Evolutionary conservation across 2,797 vertebrate genomes (phyloP).

Genomic region (Coregonus ussuriensis): DNA sequence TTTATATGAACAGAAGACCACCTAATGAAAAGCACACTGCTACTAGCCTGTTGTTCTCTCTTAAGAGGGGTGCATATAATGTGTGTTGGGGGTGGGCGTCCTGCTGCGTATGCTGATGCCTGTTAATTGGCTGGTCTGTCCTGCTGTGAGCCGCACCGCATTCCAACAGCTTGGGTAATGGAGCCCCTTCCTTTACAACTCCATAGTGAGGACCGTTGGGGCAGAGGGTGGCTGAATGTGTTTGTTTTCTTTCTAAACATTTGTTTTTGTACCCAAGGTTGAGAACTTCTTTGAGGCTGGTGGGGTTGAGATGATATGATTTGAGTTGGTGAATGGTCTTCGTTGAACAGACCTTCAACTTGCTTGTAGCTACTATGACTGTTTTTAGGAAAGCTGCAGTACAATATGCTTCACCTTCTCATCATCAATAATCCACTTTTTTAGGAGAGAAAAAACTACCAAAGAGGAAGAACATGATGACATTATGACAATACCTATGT

Average conservation of each 20-base stretch:
- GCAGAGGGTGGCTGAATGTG: neutral
- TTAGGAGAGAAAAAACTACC: no score
- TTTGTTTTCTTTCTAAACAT: slow-evolving; percentile 15
- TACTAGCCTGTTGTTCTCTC: slow-evolving; percentile 43
- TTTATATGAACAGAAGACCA: slow-evolving; percentile 36
- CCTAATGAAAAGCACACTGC: slow-evolving; percentile 52
- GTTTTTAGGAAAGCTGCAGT: neutral
- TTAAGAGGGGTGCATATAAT: slow-evolving; percentile 43
- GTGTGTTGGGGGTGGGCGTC: slow-evolving; percentile 39
- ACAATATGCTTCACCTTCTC: neutral
- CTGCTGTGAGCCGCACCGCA: slow-evolving; percentile 43
- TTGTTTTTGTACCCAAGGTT: neutral
- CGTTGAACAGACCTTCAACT: neutral
- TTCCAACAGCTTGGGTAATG: slow-evolving; percentile 38
- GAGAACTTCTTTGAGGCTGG: neutral
- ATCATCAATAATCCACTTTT: neutral
- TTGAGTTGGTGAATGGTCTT: neutral
- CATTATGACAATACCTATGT: neutral
- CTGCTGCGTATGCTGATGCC: slow-evolving; percentile 55
- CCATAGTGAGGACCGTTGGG: neutral
- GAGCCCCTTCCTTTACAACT: slow-evolving; percentile 26
- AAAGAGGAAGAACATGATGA: neutral
- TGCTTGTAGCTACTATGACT: neutral
- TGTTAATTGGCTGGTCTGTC: slow-evolving; percentile 61
- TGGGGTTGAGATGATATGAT: slow-evolving; percentile 4